Evolutionary conservation across 2,113 vertebrate species (phyloP), one percentile per base, ranked within the genome.

Genomic region (Elgaria multicarinata): DNA sequence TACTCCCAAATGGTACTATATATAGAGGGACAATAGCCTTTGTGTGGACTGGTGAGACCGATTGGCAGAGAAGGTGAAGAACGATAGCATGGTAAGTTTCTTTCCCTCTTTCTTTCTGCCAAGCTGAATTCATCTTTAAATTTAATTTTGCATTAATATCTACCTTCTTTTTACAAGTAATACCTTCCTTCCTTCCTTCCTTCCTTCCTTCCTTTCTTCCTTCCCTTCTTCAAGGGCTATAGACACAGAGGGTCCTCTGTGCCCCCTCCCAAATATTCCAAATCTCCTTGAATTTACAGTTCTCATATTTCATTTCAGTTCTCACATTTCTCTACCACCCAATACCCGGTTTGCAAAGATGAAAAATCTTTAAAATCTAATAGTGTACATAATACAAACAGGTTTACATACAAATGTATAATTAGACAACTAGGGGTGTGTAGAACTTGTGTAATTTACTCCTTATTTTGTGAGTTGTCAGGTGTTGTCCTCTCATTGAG

Each of bases 21-120:
- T 96, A 96, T 96, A 97, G 96, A 95, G 94, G 86, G 82, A 94
- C 93, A 95, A 92, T 93, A 91, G 92, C 72, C 93, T 90, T 91
- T 93, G 88, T 80, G 89, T 93, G 79, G 87, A 89, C 92, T 94
- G 91, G 81, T 94, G 93, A 94, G 39, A n/a, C 88, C 62, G 72
- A 91, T 92, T 94, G 94, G 92, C 92, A 95, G 91, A 86, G 93
- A 91, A 92, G 89, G 91, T 83, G 53, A 90, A 95, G 92, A 93
- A 87, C 93, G 94, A 83, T 91, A 94, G 16, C 42, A 97, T 97
- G 96, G 96, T 97, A 97, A 93, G 96, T 44, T 24, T 20, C 39
- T 50, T 50, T 24, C 33, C 8, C 13, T n/a, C 18, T n/a, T 71
- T n/a, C 26, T 36, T 26, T 1, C 6, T 26, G 39, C 24, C 36